phyloP scores from a whole-genome alignment of 1,140 invertebrate genomes.

The Wasmannia auropunctata region DNA sequence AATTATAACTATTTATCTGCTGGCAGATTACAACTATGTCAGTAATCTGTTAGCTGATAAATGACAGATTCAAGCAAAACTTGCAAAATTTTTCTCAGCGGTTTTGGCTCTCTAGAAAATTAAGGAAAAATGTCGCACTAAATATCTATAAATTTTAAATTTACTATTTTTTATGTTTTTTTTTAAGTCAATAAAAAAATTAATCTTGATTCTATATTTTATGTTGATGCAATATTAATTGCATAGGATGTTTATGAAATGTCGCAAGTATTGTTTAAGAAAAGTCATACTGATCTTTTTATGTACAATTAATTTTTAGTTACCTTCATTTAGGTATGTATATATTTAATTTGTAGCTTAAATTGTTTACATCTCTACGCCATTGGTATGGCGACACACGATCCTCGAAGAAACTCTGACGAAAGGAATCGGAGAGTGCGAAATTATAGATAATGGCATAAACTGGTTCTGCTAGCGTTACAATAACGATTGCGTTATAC shows the following conservation, averaged over 20 bases:
- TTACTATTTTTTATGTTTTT: background rate
- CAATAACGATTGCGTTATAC: constrained; percentile 58
- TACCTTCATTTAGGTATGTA: background rate
- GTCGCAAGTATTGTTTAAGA: background rate
- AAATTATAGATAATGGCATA: constrained; percentile 59
- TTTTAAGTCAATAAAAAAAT: background rate
- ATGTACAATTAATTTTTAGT: constrained; percentile 24
- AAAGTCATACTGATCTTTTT: background rate
- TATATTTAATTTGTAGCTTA: background rate
- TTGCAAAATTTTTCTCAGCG: background rate
- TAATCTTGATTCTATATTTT: background rate
- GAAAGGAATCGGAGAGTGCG: constrained; percentile 25
- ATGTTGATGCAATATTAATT: background rate
- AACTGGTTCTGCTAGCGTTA: constrained; percentile 66
- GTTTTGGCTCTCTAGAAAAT: background rate
- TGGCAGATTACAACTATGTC: background rate
- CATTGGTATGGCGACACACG: constrained; percentile 11
- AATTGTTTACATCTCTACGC: background rate
- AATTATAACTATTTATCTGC: too few relatives aligned
- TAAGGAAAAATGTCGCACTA: background rate
- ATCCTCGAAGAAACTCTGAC: constrained; percentile 56
- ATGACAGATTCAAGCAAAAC: background rate
- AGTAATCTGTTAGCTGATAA: background rate
- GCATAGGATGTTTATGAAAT: background rate
- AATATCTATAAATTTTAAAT: background rate